Base-by-base conservation (phyloP, 2,888 invertebrate genomes). In the Endotricha flammealis region DNA sequence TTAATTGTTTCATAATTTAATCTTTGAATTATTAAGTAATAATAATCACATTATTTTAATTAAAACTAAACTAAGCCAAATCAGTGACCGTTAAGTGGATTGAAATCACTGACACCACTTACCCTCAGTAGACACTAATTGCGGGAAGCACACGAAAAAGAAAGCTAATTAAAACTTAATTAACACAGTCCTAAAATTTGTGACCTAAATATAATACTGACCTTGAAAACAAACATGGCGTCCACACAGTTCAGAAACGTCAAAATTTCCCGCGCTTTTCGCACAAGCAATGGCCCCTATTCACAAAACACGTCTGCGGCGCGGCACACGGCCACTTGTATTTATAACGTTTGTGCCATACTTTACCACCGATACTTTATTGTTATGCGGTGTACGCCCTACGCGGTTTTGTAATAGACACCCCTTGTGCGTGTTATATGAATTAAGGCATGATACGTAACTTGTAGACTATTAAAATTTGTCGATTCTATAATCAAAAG, bases 211-310 rank as follows among this genome's bases (percentile, higher is more conserved):
- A n/a, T n/a, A n/a, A 49, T 49, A 77, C 83, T 71, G 57, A 85
- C 85, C 85, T 85, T 83, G 52, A 82, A 68, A 76, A 74, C 61
- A 63, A 82, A 75, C 85, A 85, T 85, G 71, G 67, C 52, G 55
- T 50, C 53, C 47, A 10, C 12, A 10, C 12, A 3, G 5, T 22
- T 44, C 49, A 53, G 42, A 46, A 50, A 67, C 66, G 74, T 79
- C 71, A 79, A 76, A 71, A 48, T 74, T 72, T 80, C 74, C 73
- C 79, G 78, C 68, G 50, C 63, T 66, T 68, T n/a, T 64, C 53
- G 56, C 66, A 60, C 57, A 46, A 59, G 58, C 53, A 59, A 66
- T 64, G 65, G 67, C 69, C 62, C 61, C 60, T 65, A 60, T 53
- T 50, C 61, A 54, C 66, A 48, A 63, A 56, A 70, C 67, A 71